phyloP scores from a whole-genome alignment of 2,888 invertebrate species.

The Drosophila diplacantha region DNA sequence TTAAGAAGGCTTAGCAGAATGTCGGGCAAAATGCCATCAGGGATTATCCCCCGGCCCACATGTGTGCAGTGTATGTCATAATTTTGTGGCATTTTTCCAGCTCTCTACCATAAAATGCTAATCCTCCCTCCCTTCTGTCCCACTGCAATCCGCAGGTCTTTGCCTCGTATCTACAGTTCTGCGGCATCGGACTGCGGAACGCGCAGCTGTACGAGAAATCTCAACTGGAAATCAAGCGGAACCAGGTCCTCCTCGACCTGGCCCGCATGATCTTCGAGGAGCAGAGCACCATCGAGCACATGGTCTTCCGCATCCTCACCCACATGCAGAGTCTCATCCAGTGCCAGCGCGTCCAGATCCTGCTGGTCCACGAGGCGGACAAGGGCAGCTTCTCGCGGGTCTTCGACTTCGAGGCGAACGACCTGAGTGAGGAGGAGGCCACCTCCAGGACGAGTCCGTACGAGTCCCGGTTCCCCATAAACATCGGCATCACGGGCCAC shows the following conservation, averaged over 20 bases:
- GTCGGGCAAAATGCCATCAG: slow-evolving; percentile 43
- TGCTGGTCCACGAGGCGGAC: slow-evolving; percentile 92
- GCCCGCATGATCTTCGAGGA: slow-evolving; percentile 98
- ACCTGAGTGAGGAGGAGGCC: slow-evolving; percentile 88
- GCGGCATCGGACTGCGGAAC: slow-evolving; percentile 95
- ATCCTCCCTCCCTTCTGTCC: slow-evolving; percentile 7
- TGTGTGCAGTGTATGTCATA: slow-evolving; percentile 19
- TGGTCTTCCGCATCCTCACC: slow-evolving; percentile 94
- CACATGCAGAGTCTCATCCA: slow-evolving; percentile 96
- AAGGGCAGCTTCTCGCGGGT: slow-evolving; percentile 96
- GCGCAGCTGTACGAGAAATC: slow-evolving; percentile 98
- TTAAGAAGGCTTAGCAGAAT: slow-evolving; percentile 49
- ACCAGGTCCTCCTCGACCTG: slow-evolving; percentile 94
- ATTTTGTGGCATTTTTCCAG: slow-evolving; percentile 34
- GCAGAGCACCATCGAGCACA: slow-evolving; percentile 96
- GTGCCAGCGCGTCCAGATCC: slow-evolving; percentile 96
- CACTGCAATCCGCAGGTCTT: slow-evolving; percentile 82
- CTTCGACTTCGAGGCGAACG: slow-evolving; percentile 94
- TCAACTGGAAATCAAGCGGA: slow-evolving; percentile 95
- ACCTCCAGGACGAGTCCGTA: slow-evolving; percentile 90
- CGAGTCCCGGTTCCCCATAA: slow-evolving; percentile 95
- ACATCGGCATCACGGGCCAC: slow-evolving; percentile 95
- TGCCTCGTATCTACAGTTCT: slow-evolving; percentile 95
- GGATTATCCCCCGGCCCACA: slow-evolving; percentile 36
- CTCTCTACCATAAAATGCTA: slow-evolving; percentile 24